phyloP scores from a whole-genome alignment of 2,113 vertebrate genomes.

The Etheostoma spectabile region DNA sequence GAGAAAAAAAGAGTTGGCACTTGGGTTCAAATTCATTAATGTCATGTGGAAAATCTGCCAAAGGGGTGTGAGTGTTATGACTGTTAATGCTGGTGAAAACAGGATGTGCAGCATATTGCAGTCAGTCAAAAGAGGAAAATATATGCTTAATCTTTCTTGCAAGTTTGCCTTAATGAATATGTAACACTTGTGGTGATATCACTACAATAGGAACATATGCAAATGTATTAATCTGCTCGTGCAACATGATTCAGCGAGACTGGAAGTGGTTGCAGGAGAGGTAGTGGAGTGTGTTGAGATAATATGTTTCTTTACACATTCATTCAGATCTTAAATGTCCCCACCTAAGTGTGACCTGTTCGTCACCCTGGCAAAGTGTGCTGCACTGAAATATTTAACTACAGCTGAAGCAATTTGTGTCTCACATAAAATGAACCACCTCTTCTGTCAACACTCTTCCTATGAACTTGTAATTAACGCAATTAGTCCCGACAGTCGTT shows the following conservation, averaged over 20 bases:
- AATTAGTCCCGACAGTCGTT: not conserved
- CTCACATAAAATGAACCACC: not conserved
- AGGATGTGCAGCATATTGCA: not conserved
- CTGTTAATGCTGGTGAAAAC: not conserved
- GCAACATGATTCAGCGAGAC: slow-evolving; percentile 1
- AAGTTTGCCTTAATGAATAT: slow-evolving; percentile 32
- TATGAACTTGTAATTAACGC: slow-evolving; percentile 18
- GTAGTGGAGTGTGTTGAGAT: slow-evolving; percentile 35
- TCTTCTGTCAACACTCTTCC: not conserved
- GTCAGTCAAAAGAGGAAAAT: slow-evolving; percentile 1
- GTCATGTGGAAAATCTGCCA: slow-evolving; percentile 3
- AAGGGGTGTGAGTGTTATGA: not conserved
- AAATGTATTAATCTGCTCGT: slow-evolving; percentile 24
- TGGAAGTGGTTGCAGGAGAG: slow-evolving; percentile 20
- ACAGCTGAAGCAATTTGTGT: not conserved
- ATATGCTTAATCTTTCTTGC: not conserved
- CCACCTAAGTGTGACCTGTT: slow-evolving; percentile 39
- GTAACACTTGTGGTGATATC: not conserved
- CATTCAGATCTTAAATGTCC: slow-evolving; percentile 29
- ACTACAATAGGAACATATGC: not conserved
- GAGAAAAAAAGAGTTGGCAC: not conserved
- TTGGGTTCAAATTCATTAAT: slow-evolving; percentile 1
- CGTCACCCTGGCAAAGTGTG: slow-evolving; percentile 20
- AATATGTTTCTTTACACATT: slow-evolving; percentile 50
- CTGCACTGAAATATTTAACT: slow-evolving; percentile 8